Conservation (phyloP, 2,888 invertebrate species). For the Oscheius sp. region DNA sequence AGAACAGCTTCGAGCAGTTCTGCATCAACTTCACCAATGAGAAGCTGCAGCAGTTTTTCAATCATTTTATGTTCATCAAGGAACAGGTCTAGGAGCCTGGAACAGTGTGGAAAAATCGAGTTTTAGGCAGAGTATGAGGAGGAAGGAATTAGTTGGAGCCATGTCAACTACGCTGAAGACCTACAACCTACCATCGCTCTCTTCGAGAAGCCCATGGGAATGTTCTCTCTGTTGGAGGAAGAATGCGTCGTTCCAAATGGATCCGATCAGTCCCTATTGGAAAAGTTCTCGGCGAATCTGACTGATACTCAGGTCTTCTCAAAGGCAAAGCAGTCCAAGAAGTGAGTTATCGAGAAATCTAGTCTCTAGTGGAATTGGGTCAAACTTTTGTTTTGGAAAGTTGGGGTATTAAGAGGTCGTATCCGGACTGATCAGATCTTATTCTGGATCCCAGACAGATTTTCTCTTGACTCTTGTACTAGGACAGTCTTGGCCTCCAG, state of each 20-base stretch:
- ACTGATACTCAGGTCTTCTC: slow-evolving; percentile 51
- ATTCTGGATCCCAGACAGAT: too few relatives aligned
- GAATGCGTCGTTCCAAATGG: slow-evolving; percentile 73
- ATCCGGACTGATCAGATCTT: too few relatives aligned
- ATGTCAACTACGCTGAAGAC: slow-evolving; percentile 84
- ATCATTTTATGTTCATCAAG: slow-evolving; percentile 71
- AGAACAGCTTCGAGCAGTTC: slow-evolving; percentile 72
- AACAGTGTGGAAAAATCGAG: too few relatives aligned
- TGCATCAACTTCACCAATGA: slow-evolving; percentile 73
- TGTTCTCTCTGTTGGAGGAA: slow-evolving; percentile 71
- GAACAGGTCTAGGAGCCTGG: slow-evolving; percentile 17
- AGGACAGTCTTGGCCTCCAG: too few relatives aligned
- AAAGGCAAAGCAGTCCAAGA: slow-evolving; percentile 71
- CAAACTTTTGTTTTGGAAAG: too few relatives aligned
- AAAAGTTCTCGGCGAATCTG: slow-evolving; percentile 63
- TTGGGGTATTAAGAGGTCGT: too few relatives aligned
- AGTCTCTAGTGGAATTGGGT: not conserved
- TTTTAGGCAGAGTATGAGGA: slow-evolving; percentile 66
- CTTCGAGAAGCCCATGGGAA: slow-evolving; percentile 71
- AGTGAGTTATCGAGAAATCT: slow-evolving; percentile 34
- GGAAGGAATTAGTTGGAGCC: slow-evolving; percentile 79
- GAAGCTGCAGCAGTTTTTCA: slow-evolving; percentile 72
- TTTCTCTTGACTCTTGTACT: too few relatives aligned
- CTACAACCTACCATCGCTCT: slow-evolving; percentile 69
- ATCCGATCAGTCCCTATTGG: slow-evolving; percentile 63